Base-by-base conservation (phyloP, 1,140 invertebrate species). In the Euura saliciscinereae region DNA sequence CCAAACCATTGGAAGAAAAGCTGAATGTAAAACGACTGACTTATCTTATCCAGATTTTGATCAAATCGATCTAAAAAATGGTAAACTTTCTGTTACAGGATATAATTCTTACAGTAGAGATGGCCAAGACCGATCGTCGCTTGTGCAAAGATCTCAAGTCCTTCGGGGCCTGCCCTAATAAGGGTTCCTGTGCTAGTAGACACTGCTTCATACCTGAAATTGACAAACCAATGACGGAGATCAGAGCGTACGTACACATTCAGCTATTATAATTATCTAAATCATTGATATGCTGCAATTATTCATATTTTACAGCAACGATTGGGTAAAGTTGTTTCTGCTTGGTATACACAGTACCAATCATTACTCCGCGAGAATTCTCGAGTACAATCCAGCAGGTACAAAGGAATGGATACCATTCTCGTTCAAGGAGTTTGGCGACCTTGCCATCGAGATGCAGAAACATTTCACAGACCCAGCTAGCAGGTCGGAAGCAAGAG, bases 131-230 rank as follows among this genome's bases (percentile, higher is more conserved):
- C 10, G 69, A 72, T 6, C 79, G 81, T 77, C 76, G 78, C 10
- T 76, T 88, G 42, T 88, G 87, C 68, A 70, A 86, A 10, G 80
- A 78, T 8, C 51, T 87, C 0, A 87, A 88, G 70, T 76, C 79
- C 13, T 81, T 87, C 71, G 86, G 87, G 45, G 78, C 74, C 45
- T 88, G 87, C 74, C 71, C 72, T 2, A 76, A 82, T 6, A 75
- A 72, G 11, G 71, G 74, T 66, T 74, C 74, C 6, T 88, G 86
- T 64, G 4, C 43, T 4, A 77, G 82, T 44, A 81, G 86, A 70
- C 86, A 87, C 71, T 82, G 79, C 11, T 28, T 86, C 65, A 73
- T 86, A 28, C 59, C 72, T 42, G 74, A 83, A 10, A 65, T 81
- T 5, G 86, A 87, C 76, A 10, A 45, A 51, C 84, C 86, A 51